phyloP scores from a whole-genome alignment of 2,797 vertebrate genomes.

The Poeciliopsis presidionis region DNA sequence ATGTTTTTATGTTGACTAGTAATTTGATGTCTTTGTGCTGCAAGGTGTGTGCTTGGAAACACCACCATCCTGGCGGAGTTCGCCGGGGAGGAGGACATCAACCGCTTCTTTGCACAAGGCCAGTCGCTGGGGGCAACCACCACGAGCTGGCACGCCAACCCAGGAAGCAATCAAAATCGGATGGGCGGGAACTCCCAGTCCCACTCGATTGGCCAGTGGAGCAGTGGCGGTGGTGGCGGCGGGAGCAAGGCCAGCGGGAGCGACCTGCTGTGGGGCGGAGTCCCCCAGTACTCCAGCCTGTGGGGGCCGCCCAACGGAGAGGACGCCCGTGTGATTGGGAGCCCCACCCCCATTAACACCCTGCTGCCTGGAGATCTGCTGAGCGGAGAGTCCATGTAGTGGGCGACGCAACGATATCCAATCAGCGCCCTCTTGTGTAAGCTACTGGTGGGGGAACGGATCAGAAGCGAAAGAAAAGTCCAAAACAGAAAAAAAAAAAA shows the following conservation, averaged over 20 bases:
- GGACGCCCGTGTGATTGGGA: conserved; percentile 90
- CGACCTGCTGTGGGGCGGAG: conserved; percentile 93
- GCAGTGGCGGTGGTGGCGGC: conserved; percentile 75
- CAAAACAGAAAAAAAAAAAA: conserved; percentile 25
- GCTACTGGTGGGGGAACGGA: conserved; percentile 36
- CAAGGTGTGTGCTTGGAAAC: conserved; percentile 97
- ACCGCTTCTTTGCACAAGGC: conserved; percentile 99
- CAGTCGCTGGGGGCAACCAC: conserved; percentile 89
- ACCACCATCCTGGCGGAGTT: conserved; percentile 99
- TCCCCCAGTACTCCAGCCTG: conserved; percentile 95
- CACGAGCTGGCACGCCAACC: conserved; percentile 94
- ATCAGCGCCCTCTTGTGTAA: conserved; percentile 48
- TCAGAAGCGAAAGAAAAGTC: conserved; percentile 19
- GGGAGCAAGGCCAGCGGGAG: conserved; percentile 85
- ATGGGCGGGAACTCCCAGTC: conserved; percentile 85
- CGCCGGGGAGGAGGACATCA: conserved; percentile 98
- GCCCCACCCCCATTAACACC: conserved; percentile 92
- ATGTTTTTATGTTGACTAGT: neutral
- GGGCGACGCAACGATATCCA: conserved; percentile 62
- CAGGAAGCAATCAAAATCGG: conserved; percentile 86
- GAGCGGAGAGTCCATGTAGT: conserved; percentile 95
- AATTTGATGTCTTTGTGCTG: conserved; percentile 82
- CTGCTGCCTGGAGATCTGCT: conserved; percentile 98
- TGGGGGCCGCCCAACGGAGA: conserved; percentile 93
- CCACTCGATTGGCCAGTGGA: conserved; percentile 91